phyloP scores from a whole-genome alignment of 2,113 vertebrate genomes.

The Cinclus cinclus region DNA sequence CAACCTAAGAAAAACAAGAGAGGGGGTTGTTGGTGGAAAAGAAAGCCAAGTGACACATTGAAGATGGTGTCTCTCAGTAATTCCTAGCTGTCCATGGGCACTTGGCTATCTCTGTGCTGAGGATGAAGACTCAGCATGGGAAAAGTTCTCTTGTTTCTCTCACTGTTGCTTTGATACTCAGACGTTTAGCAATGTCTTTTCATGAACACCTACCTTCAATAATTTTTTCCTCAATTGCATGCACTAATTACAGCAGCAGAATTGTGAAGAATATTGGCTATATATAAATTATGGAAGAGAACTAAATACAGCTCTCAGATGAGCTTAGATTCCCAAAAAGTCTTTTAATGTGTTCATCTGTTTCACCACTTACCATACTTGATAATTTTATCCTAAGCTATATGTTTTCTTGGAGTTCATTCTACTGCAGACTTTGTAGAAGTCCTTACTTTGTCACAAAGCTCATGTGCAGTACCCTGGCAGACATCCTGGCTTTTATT shows the following conservation, averaged over 20 bases:
- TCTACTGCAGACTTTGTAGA: neutral
- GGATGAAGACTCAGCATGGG: neutral
- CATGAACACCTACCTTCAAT: neutral
- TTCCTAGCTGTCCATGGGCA: neutral
- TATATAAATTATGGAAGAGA: neutral
- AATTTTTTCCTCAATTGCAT: neutral
- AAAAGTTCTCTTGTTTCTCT: neutral
- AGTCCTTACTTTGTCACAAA: neutral
- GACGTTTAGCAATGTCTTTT: neutral
- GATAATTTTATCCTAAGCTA: neutral
- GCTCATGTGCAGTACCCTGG: neutral
- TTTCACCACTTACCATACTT: neutral
- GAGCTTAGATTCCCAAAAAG: neutral
- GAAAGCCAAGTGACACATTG: neutral
- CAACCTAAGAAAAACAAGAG: neutral
- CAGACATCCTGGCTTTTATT: neutral
- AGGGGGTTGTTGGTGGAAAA: neutral
- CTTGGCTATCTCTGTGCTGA: neutral
- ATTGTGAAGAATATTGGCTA: neutral
- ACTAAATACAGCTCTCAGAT: neutral
- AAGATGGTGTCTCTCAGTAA: neutral
- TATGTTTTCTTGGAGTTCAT: neutral
- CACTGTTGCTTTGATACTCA: neutral
- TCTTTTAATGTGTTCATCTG: neutral
- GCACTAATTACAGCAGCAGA: neutral